Base-by-base conservation (phyloP, 2,113 vertebrate genomes). In the Chloropsis hardwickii region DNA sequence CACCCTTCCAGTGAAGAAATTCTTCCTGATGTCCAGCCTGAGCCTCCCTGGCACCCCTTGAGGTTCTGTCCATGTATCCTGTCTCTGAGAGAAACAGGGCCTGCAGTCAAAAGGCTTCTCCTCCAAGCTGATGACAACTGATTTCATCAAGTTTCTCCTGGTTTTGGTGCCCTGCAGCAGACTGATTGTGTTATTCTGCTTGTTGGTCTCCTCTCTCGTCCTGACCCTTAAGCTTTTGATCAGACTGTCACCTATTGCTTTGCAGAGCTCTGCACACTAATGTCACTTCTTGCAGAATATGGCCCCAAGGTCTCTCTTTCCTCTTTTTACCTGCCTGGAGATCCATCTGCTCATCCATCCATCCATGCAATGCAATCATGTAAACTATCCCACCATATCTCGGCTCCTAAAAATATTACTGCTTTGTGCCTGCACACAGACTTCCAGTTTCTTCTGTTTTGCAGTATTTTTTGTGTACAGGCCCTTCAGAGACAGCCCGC, bases 201-300 rank as follows among this genome's bases (percentile, higher is more conserved):
- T 2, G 0, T 31, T 78, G 73, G 13, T 35, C 40, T 86, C n/a
- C 9, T 83, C 8, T 66, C 40, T 86, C 0, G 0, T 84, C 22
- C 37, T 73, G 25, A 58, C 28, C 29, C 28, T 9, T 57, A 74
- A 81, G 13, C 13, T 87, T 61, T 73, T 84, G 54, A 37, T 39
- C 28, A 45, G 10, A 37, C 44, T 86, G 19, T 81, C 42, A 53
- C 20, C 6, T 65, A 6, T 21, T 77, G 44, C 28, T 84, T 87
- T 91, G 66, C 64, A 73, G 77, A 84, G 22, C n/a, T 85, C 39
- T 64, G 29, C 33, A 27, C 3, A 2, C 50, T 74, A 7, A 21
- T 14, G 12, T 54, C 45, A 14, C 22, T 44, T 71, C 17, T 69
- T 69, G 56, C 29, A 8, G 25, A 85, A 25, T 14, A 37, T 42